phyloP scores from a whole-genome alignment of 2,888 invertebrate species.

The Eilema sororculum region DNA sequence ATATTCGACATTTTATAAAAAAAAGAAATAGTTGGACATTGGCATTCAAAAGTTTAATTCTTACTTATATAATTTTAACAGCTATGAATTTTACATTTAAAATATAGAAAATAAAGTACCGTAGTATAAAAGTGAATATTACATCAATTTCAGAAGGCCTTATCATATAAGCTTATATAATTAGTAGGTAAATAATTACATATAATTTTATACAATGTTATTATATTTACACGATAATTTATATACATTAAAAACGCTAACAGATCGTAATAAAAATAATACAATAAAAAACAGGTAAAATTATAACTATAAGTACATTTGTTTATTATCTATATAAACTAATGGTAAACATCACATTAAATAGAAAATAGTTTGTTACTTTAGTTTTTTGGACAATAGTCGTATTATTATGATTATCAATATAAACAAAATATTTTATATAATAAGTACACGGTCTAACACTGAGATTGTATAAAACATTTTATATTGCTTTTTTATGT shows the following conservation, averaged over 20 bases:
- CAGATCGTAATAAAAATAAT: slow-evolving; percentile 70
- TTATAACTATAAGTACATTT: slow-evolving; percentile 48
- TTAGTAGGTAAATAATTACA: slow-evolving; percentile 51
- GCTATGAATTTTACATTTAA: slow-evolving; percentile 36
- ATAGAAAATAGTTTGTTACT: slow-evolving; percentile 31
- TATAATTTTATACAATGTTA: slow-evolving; percentile 67
- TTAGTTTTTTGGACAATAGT: slow-evolving; percentile 24
- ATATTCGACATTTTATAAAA: too few species aligned
- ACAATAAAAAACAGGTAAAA: slow-evolving; percentile 50
- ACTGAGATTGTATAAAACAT: not conserved
- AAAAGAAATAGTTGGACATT: not conserved
- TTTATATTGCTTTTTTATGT: not conserved
- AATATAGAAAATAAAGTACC: slow-evolving; percentile 40
- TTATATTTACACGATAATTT: slow-evolving; percentile 65
- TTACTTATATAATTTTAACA: slow-evolving; percentile 27
- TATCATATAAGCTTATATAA: slow-evolving; percentile 32
- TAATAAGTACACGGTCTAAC: not conserved
- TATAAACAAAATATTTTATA: not conserved
- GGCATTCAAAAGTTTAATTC: slow-evolving; percentile 10
- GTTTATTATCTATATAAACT: slow-evolving; percentile 56
- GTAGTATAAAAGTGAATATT: slow-evolving; percentile 52
- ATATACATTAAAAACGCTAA: slow-evolving; percentile 70
- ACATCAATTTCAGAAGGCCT: slow-evolving; percentile 44
- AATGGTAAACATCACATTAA: slow-evolving; percentile 78
- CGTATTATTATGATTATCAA: not conserved